Percentiles rank a stretch among this genome's conserved stretches.
phyloP scores from a whole-genome alignment of 2,888 invertebrate species.

The Dendrolimus houi region DNA sequence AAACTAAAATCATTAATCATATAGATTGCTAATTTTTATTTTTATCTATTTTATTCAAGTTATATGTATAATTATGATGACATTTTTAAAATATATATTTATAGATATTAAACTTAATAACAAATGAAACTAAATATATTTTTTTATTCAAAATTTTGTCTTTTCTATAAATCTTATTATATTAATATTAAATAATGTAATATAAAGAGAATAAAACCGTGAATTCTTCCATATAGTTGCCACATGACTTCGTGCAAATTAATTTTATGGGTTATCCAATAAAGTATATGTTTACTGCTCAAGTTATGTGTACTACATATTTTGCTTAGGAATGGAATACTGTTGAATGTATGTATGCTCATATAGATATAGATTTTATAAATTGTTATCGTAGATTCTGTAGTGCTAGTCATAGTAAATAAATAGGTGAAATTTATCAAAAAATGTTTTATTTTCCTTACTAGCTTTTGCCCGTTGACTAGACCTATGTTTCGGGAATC shows the following conservation, averaged over 20 bases:
- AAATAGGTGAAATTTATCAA: not conserved
- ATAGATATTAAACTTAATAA: not conserved
- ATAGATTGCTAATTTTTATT: slow-evolving; percentile 2
- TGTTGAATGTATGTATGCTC: not conserved
- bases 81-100: not conserved
- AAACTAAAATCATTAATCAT: too few relatives aligned
- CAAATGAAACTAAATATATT: not conserved
- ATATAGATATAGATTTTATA: too few relatives aligned
- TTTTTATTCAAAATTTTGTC: not conserved
- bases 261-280: slow-evolving; percentile 2
- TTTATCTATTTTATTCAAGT: not conserved
- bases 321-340: slow-evolving; percentile 1
- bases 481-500: too few relatives aligned
- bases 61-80: not conserved
- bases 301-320: not conserved
- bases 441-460: too few relatives aligned
- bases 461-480: too few relatives aligned
- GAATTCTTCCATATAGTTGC: slow-evolving; percentile 67
- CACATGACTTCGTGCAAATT: slow-evolving; percentile 29
- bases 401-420: not conserved
- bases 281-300: slow-evolving; percentile 1
- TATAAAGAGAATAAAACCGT: slow-evolving; percentile 20
- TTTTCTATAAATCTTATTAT: not conserved
- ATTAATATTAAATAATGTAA: not conserved
- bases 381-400: not conserved